Conservation (phyloP, 2,888 invertebrate genomes). For the Chrysopilus asiliformis region DNA sequence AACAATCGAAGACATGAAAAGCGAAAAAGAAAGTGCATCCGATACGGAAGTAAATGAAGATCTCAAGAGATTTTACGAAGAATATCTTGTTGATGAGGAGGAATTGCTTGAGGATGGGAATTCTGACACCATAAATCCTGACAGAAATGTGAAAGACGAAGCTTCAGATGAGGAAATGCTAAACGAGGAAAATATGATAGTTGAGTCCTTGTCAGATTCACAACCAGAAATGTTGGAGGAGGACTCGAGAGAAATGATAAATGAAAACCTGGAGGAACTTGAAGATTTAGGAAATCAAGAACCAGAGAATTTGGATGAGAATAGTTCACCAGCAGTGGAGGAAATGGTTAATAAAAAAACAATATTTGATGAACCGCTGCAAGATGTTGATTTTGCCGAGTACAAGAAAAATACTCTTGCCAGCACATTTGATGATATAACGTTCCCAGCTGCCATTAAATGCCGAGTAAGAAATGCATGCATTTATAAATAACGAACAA, state of each 20-base stretch:
- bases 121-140: no score
- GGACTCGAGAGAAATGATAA: background rate
- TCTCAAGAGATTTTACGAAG: no score
- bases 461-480: slow-evolving; percentile 15
- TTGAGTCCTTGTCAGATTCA: no score
- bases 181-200: no score
- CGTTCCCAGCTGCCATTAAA: slow-evolving; percentile 11
- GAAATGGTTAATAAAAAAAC: background rate
- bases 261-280: background rate
- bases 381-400: slow-evolving; percentile 8
- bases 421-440: slow-evolving; percentile 13
- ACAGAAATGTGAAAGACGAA: no score
- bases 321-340: background rate
- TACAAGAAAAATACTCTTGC: slow-evolving; percentile 6
- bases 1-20: background rate
- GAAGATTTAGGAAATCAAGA: background rate
- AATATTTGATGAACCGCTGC: slow-evolving; percentile 3
- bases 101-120: no score
- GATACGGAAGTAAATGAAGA: background rate
- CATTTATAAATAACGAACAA: background rate
- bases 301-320: background rate
- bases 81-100: no score
- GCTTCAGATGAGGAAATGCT: no score
- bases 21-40: background rate
- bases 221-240: slow-evolving; percentile 7